A percentile compares a stretch with the other conserved stretches of the same genome.
Evolutionary conservation across 2,888 invertebrate species (phyloP).

Genomic region (Nowickia ferox): DNA sequence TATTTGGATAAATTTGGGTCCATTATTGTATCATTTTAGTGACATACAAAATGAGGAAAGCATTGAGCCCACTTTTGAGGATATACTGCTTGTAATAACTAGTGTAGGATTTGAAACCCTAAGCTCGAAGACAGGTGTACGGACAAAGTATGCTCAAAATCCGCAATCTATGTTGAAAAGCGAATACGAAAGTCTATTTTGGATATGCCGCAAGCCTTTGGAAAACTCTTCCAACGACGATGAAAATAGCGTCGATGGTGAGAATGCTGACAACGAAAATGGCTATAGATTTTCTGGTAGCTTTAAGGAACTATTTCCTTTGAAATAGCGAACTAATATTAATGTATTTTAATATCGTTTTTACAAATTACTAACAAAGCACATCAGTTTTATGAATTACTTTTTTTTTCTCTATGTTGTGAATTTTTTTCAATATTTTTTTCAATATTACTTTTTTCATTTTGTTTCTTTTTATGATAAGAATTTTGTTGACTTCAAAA

Average conservation of each 20-base stretch:
- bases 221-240: conserved; percentile 44
- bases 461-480: conserved; percentile 17
- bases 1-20: conserved; percentile 95
- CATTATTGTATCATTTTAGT: conserved; percentile 95
- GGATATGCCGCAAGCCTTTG: conserved; percentile 93
- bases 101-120: conserved; percentile 92
- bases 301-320: conserved; percentile 27
- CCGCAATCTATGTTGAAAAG: conserved; percentile 96
- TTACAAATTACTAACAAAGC: background rate
- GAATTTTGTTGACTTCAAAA: conserved; percentile 27
- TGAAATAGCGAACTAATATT: background rate
- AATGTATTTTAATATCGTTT: background rate
- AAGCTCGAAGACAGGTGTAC: conserved; percentile 88
- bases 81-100: conserved; percentile 89
- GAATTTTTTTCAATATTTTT: conserved; percentile 19
- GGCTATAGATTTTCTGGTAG: conserved; percentile 7
- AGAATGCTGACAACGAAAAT: conserved; percentile 32
- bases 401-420: conserved; percentile 16
- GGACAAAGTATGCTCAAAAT: conserved; percentile 96
- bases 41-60: conserved; percentile 94
- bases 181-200: conserved; percentile 95
- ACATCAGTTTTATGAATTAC: conserved; percentile 44
- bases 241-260: conserved; percentile 7
- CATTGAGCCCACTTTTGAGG: conserved; percentile 96
- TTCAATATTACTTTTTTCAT: conserved; percentile 33